A percentile compares a stretch with the other conserved stretches of the same genome.
phyloP scores from a whole-genome alignment of 2,888 invertebrate species.

The Drosophila neonasuta region DNA sequence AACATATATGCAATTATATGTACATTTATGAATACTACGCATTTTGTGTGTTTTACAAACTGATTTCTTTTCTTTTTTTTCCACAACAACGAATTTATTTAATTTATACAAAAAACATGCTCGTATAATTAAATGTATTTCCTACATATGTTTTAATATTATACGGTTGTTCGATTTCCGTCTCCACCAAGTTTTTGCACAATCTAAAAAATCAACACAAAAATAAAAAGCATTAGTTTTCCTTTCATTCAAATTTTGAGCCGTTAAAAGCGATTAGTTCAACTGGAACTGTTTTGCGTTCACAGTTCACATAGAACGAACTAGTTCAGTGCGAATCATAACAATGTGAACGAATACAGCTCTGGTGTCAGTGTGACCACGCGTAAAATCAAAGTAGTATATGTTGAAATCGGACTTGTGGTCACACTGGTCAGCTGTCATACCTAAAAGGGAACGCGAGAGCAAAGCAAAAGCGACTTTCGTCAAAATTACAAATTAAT shows the following conservation, averaged over 20 bases:
- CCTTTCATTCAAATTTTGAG: background rate
- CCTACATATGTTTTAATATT: constrained; percentile 60
- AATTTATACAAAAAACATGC: constrained; percentile 66
- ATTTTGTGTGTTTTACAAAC: constrained; percentile 34
- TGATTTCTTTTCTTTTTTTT: constrained; percentile 13
- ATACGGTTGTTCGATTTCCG: constrained; percentile 91
- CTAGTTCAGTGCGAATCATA: background rate
- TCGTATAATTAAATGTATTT: constrained; percentile 45
- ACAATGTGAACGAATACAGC: constrained; percentile 1
- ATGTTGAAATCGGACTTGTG: background rate
- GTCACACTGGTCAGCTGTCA: constrained; percentile 44
- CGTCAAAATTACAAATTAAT: constrained; percentile 44
- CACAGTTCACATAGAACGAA: background rate
- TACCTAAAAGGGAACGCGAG: constrained; percentile 52
- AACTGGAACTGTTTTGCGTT: no score
- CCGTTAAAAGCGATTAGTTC: background rate
- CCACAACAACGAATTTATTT: constrained; percentile 69
- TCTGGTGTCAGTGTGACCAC: constrained; percentile 4
- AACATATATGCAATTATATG: constrained; percentile 7
- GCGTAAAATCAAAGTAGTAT: background rate
- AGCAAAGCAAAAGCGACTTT: constrained; percentile 35
- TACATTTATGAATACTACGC: constrained; percentile 18
- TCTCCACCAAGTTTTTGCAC: constrained; percentile 92
- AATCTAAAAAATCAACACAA: constrained; percentile 83
- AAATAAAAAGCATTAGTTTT: constrained; percentile 1